Evolutionary conservation across 2,797 vertebrate genomes (phyloP), one percentile per base, ranked within the genome.

Genomic region (Pipistrellus nathusii): DNA sequence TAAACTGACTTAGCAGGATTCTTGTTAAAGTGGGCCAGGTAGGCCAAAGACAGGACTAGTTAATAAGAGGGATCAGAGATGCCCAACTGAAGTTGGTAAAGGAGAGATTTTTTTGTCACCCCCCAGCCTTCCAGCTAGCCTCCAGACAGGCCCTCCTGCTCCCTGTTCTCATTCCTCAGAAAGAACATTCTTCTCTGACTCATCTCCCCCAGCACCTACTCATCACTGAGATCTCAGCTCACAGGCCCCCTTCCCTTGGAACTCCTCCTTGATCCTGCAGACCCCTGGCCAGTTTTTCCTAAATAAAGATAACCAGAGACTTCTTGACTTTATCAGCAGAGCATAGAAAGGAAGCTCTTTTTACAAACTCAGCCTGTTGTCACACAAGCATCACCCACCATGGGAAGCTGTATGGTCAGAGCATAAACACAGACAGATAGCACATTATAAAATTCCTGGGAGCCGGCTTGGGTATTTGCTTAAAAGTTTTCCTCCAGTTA

Each of bases 221-320:
- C 57, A n/a, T 48, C 15, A 30, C 57, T 6, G 41, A 62, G 46
- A 13, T 35, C 18, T 44, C 64, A 62, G 81, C 27, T 75, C 57
- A 15, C 3, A n/a, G 17, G 8, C 35, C 1, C 0, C 1, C 4
- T 51, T 6, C 27, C 27, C 9, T 13, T 2, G 27, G 15, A 68
- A 88, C 30, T 2, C 48, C 35, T 66, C 27, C 25, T 64, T 30
- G 25, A 57, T 18, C 44, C 18, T 13, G 6, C 9, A 57, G 23
- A 59, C 35, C 32, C 32, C 57, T 46, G 55, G 30, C 25, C 23
- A 51, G 38, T 41, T 73, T 11, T 93, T 78, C 32, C 25, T 17
- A 32, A 38, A 11, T 35, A 59, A 64, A 80, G 12, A 27, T 53
- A 21, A 10, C 6, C 6, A 2, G 57, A 73, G 20, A 78, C 9